Evolutionary conservation across 2,797 vertebrate species (phyloP), one percentile per base, ranked within the genome.

Genomic region (Tapirus indicus): DNA sequence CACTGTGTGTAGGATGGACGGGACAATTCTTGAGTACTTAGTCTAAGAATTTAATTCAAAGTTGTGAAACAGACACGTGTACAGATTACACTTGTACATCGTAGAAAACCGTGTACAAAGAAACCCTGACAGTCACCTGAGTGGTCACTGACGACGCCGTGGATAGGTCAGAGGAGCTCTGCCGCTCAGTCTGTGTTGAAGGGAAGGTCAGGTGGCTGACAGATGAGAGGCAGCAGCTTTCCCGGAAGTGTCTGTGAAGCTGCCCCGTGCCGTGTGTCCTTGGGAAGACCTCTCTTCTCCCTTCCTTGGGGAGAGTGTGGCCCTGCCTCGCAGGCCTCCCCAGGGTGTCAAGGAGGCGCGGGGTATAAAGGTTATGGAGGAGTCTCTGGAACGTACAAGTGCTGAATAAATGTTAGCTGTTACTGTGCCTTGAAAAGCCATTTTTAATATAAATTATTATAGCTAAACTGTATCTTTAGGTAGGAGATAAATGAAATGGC

Each of bases 181-280:
- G 21, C 0, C 27, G 0, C 12, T 11, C 1, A 0, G 18, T 49
- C n/a, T 3, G 0, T 7, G 23, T 58, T n/a, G 64, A 4, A 1
- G 5, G 14, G 56, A 56, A 58, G 17, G 7, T 29, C 58, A 47
- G 47, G 6, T 27, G 9, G 7, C 16, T 62, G 17, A 4, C 8
- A 21, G 1, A 71, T 3, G 11, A 13, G 7, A 44, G 6, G 6
- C 1, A 6, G 41, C 14, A 6, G n/a, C 74, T 90, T 11, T 16
- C 66, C 35, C 5, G 29, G 12, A 77, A 27, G 25, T 5, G 6
- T 41, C 44, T 38, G 7, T 54, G 54, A 27, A 10, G 29, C 41
- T 21, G 23, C 29, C 64, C 3, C 9, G 0, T 5, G 9, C 49
- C 21, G n/a, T 47, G 20, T 49, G 25, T 92, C 9, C n/a, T 35